Evolutionary conservation across 2,113 vertebrate genomes (phyloP), one percentile per base, ranked within the genome.

Genomic region (Laticauda colubrina): DNA sequence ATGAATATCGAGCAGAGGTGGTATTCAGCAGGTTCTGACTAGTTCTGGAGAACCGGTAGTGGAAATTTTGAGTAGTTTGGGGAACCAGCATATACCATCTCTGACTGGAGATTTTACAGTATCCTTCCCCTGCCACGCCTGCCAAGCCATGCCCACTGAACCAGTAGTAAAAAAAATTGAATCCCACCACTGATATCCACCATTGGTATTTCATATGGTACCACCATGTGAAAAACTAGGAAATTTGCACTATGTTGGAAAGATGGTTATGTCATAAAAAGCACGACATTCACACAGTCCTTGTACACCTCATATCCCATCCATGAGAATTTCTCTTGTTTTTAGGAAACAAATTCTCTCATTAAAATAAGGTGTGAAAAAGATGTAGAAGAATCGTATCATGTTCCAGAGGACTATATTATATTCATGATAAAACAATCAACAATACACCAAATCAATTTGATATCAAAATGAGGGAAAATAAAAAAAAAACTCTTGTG

Each of bases 381-480:
- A 87, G 39, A 26, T 29, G 26, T 26, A 87, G 10, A 53, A 29
- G 48, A 53, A 53, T 24, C 9, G 23, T n/a, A 97, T 97, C 97
- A 97, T 94, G 81, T 91, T 21, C 88, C 89, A 0, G 4, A 94
- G 96, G 92, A 93, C 95, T 91, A 95, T 92, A 23, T 96, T 97
- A 97, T 96, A 92, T 96, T 97, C 97, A 96, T 96, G 96, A 97
- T 0, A 45, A 96, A 91, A 97, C 95, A 97, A 97, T 98, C 98
- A 98, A 98, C 98, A 98, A 98, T 98, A 98, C 98, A 98, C 96
- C 98, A 98, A 98, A 99, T 98, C 98, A 98, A 98, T 99, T 98
- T 97, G 96, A 96, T 96, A 95, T 97, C 97, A 97, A 98, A 98
- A 98, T 97, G 94, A 96, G 14, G 29, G 9, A 1, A 10, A 51